Evolutionary conservation across 2,113 vertebrate genomes (phyloP).

Genomic region (Aythya baeri): DNA sequence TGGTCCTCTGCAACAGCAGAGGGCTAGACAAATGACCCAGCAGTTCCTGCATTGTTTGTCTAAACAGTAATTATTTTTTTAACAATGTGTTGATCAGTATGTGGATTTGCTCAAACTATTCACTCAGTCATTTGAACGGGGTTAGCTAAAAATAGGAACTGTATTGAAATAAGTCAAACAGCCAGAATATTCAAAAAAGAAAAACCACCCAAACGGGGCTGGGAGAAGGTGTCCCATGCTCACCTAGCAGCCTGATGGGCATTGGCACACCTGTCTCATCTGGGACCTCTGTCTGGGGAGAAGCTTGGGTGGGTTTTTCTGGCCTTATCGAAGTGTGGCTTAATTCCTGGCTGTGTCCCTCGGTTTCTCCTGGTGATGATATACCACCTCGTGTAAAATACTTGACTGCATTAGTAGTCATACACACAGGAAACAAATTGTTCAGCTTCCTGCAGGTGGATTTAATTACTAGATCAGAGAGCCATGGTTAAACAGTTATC

Average conservation of each 20-base stretch:
- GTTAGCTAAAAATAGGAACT: neutral
- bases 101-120: neutral
- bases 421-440: neutral
- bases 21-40: neutral
- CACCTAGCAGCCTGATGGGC: neutral
- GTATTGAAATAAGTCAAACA: neutral
- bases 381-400: neutral
- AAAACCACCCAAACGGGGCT: neutral
- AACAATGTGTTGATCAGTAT: neutral
- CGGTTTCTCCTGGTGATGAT: neutral
- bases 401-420: neutral
- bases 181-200: neutral
- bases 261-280: neutral
- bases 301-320: neutral
- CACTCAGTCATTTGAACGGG: neutral
- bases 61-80: neutral
- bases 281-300: neutral
- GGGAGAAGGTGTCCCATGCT: neutral
- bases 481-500: neutral
- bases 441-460: neutral
- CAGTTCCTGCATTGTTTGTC: neutral
- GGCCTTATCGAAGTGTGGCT: neutral
- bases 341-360: neutral
- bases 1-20: neutral
- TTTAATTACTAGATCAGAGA: conserved; percentile 27